These are phyloP conservation scores for Aelia acuminata DNA, from an alignment of 2,888 invertebrate species.

Conservation along the genomic window DNA sequence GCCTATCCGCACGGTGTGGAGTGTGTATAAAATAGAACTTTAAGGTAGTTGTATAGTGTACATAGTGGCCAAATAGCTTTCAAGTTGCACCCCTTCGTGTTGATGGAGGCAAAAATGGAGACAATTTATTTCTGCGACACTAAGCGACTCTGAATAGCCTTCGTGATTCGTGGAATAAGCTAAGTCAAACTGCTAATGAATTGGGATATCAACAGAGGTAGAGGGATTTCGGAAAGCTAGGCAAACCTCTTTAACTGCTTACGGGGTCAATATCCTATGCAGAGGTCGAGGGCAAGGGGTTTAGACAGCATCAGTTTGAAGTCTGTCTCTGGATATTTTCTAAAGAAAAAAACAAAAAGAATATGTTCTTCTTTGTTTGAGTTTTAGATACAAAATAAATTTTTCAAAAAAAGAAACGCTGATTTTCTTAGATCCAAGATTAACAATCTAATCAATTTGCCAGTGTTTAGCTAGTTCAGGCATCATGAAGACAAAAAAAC, in stretches of 20 bases:
- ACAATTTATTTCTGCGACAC: not conserved
- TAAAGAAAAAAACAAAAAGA: too few species aligned
- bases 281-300: not conserved
- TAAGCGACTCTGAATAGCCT: slow-evolving; percentile 16
- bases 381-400: too few species aligned
- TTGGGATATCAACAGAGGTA: not conserved
- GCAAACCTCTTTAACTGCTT: not conserved
- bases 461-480: too few species aligned
- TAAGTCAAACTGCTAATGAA: not conserved
- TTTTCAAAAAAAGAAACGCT: too few species aligned
- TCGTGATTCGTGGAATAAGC: not conserved
- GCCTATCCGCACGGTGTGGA: too few species aligned
- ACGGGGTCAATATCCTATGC: not conserved
- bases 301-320: not conserved
- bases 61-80: slow-evolving; percentile 1
- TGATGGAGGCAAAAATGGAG: not conserved
- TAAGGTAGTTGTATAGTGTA: too few species aligned
- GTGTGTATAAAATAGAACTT: too few species aligned
- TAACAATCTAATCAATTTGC: too few species aligned
- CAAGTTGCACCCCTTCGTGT: not conserved
- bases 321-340: too few species aligned
- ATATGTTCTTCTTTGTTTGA: too few species aligned
- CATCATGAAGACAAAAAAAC: too few species aligned
- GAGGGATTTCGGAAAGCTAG: not conserved
- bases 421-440: too few species aligned